These are phyloP conservation scores for Hormiphora californensis DNA, from an alignment of 37 sponge, comb jelly and placozoan genomes.

Conservation along the genomic window DNA sequence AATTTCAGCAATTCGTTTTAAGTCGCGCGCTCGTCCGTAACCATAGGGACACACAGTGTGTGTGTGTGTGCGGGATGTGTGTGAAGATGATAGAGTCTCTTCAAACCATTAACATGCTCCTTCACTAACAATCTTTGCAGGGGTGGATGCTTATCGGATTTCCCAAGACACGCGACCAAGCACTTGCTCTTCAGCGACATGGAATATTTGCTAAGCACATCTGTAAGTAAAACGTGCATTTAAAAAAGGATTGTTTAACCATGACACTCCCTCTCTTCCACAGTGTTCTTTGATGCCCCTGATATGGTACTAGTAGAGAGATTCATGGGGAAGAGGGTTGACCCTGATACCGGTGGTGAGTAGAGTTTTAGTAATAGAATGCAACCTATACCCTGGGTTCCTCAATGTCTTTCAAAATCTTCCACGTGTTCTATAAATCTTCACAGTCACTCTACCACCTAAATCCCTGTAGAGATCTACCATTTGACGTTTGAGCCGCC, in stretches of 20 bases:
- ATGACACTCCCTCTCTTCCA: neutral
- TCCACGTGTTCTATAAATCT: too few relatives aligned
- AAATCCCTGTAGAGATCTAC: conserved; percentile 75
- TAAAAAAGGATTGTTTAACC: neutral
- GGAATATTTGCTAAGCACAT: conserved; percentile 82
- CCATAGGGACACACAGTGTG: too few relatives aligned
- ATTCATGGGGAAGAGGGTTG: conserved; percentile 80
- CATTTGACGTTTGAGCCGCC: conserved; percentile 75
- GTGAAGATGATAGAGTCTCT: too few relatives aligned
- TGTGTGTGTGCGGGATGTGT: too few relatives aligned
- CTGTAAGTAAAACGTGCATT: conserved; percentile 57
- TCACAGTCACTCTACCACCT: too few relatives aligned
- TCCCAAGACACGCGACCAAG: conserved; percentile 76
- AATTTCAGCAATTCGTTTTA: too few relatives aligned
- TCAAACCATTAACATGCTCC: too few relatives aligned
- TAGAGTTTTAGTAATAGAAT: too few relatives aligned
- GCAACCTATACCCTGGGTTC: too few relatives aligned
- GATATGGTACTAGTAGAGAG: conserved; percentile 75
- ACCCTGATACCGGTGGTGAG: conserved; percentile 86
- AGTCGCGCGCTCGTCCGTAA: too few relatives aligned
- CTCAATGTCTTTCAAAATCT: too few relatives aligned
- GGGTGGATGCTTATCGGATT: conserved; percentile 88
- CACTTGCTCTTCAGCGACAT: conserved; percentile 66
- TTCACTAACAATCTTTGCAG: too few relatives aligned
- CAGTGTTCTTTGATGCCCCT: conserved; percentile 76